phyloP scores from a whole-genome alignment of 2,888 invertebrate genomes.

The Zootermopsis nevadensis region DNA sequence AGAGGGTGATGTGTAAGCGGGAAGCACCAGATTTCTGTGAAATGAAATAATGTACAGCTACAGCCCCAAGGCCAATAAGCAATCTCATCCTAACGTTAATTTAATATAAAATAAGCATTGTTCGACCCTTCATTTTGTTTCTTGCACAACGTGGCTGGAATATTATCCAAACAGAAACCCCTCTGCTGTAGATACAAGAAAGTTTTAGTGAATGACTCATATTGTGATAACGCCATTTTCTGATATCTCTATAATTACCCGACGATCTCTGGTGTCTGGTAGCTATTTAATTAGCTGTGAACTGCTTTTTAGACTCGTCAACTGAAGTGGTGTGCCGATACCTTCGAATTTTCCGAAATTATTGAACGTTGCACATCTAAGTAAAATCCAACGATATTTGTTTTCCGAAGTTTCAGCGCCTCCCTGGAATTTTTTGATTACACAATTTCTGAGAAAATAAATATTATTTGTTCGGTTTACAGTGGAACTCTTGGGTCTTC shows the following conservation, averaged over 20 bases:
- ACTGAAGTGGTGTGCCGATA: neutral
- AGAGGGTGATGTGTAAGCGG: neutral
- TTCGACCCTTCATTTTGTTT: neutral
- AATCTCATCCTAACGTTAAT: slow-evolving; percentile 22
- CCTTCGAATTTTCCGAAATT: neutral
- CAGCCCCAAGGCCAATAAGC: neutral
- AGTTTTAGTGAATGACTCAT: neutral
- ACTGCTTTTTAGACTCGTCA: neutral
- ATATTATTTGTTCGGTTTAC: no score
- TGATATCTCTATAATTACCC: neutral
- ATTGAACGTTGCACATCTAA: neutral
- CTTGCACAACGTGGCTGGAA: neutral
- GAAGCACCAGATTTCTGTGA: neutral
- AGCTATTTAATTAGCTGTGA: neutral
- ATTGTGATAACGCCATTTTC: slow-evolving; percentile 7
- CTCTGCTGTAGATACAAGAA: neutral
- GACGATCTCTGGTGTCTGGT: neutral
- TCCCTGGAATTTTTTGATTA: no score
- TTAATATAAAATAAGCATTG: slow-evolving; percentile 25
- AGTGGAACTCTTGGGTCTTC: no score
- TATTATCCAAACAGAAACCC: neutral
- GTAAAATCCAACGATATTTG: no score
- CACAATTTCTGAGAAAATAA: no score
- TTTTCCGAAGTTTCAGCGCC: no score
- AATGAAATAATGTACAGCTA: slow-evolving; percentile 22